Evolutionary conservation across 1,140 invertebrate genomes (phyloP), one percentile per base, ranked within the genome.

Genomic region (Antheraea mylitta): DNA sequence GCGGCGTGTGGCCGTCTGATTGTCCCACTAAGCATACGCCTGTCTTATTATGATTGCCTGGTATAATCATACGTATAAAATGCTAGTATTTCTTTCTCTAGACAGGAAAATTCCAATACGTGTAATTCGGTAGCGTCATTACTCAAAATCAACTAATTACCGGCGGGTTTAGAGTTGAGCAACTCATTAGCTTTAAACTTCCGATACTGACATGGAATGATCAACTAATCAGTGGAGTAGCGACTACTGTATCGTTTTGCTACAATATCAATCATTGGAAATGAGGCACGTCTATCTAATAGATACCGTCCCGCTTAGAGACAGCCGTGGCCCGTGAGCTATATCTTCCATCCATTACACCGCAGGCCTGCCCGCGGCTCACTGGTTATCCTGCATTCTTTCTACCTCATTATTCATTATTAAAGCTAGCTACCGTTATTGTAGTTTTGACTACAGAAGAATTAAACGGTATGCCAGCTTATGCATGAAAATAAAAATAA

Each of bases 361-460:
- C 59, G 62, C 73, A 74, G 60, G 9, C 58, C 59, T 30, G 38
- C 38, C 38, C 38, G 38, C 38, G 38, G 30, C 36, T 7, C 5
- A 13, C 61, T 77, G 73, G 70, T 81, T 85, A 84, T 80, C 80
- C 80, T 82, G 78, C 77, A 78, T 85, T 85, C 82, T 82, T 79
- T 83, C 69, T 75, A 74, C 71, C 78, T 84, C 85, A 88, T 90
- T 90, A 87, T 76, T 88, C 85, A 87, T 82, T 87, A 90, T 88
- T 89, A 85, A 77, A 85, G 82, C 75, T 75, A 70, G 83, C 87
- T 89, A 86, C 87, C 78, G 85, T 81, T 85, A 84, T 71, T 67
- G 67, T 60, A 70, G 72, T 64, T 63, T 66, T 42, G 72, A 60
- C 77, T 73, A 78, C 36, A 60, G 67, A 83, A 82, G 48, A 60